phyloP scores from a whole-genome alignment of 2,888 invertebrate genomes.

The Colletes collaris region DNA sequence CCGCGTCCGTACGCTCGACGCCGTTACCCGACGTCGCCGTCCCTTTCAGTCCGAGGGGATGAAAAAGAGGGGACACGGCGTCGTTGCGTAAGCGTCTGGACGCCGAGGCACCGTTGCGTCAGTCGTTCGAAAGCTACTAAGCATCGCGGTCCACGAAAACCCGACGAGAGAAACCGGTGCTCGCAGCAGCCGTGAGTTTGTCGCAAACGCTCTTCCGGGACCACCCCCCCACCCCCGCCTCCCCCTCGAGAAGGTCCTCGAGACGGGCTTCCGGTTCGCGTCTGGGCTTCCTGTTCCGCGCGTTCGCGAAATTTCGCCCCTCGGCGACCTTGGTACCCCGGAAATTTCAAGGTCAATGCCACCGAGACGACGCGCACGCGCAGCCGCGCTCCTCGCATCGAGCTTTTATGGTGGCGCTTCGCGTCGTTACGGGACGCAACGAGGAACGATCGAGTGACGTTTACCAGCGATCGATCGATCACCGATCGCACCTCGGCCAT shows the following conservation, averaged over 20 bases:
- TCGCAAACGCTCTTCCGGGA: too few relatives aligned
- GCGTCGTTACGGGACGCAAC: not conserved
- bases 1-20: not conserved
- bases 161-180: constrained; percentile 5
- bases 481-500: not conserved
- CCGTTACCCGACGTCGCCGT: constrained; percentile 41
- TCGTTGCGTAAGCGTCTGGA: constrained; percentile 79
- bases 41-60: constrained; percentile 44
- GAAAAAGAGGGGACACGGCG: constrained; percentile 59
- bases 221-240: too few relatives aligned
- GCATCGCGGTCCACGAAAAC: constrained; percentile 70
- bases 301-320: not conserved
- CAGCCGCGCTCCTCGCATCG: constrained; percentile 30
- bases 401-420: constrained; percentile 32
- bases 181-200: constrained; percentile 28
- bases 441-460: too few relatives aligned
- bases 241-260: too few relatives aligned
- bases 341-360: constrained; percentile 59
- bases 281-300: not conserved
- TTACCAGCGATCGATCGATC: constrained; percentile 4
- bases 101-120: constrained; percentile 76
- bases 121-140: constrained; percentile 75
- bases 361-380: constrained; percentile 21
- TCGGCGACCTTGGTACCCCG: constrained; percentile 32
- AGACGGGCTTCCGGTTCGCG: too few relatives aligned